Conservation (phyloP, 2,113 vertebrate species). For the Fukomys damarensis region DNA sequence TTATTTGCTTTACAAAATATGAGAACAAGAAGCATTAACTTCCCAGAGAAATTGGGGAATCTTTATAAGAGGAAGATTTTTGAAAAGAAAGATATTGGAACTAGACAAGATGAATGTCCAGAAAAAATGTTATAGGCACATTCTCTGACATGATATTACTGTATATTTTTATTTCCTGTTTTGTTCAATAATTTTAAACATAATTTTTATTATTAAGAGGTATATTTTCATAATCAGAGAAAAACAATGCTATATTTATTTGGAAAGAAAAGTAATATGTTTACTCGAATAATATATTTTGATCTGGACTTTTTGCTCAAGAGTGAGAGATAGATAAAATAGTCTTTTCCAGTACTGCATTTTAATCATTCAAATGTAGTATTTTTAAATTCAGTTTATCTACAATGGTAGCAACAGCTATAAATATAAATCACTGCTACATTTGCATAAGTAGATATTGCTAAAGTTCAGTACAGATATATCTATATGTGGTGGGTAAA, state of each 20-base stretch:
- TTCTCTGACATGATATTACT: background rate
- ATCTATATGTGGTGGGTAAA: background rate
- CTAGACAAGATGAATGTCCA: background rate
- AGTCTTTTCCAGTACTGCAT: background rate
- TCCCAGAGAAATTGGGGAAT: background rate
- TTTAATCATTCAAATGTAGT: background rate
- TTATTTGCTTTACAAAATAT: background rate
- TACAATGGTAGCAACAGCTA: background rate
- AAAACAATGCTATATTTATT: background rate
- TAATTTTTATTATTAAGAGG: conserved; percentile 13
- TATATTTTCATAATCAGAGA: background rate
- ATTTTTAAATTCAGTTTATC: background rate
- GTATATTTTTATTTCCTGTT: background rate
- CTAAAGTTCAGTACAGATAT: background rate
- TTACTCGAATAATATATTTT: background rate
- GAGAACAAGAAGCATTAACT: background rate
- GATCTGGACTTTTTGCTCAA: background rate
- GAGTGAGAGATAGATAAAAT: background rate
- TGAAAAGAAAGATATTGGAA: background rate
- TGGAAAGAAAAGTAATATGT: conserved; percentile 1
- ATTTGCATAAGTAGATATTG: background rate
- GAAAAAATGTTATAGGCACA: background rate
- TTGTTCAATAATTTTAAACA: background rate
- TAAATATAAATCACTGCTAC: conserved; percentile 3
- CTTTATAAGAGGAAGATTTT: background rate